Evolutionary conservation across 2,797 vertebrate species (phyloP).

Genomic region (Enteromius radiatus): DNA sequence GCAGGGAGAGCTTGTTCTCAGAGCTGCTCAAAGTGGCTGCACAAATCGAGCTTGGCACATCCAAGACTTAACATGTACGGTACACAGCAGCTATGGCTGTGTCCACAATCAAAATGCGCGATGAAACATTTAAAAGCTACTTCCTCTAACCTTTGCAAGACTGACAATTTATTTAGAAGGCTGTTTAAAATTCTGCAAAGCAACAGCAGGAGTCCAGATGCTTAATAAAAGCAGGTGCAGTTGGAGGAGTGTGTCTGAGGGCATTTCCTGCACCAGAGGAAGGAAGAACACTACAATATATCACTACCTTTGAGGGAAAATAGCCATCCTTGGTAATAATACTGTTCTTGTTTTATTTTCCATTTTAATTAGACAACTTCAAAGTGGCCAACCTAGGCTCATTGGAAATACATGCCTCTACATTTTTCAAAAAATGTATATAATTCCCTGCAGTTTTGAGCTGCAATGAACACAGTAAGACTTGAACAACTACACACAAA

Average conservation of each 20-base stretch:
- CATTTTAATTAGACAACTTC: slow-evolving; percentile 34
- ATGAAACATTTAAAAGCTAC: slow-evolving; percentile 61
- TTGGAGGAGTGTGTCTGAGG: slow-evolving; percentile 26
- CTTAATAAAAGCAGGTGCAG: slow-evolving; percentile 50
- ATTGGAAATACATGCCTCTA: neutral
- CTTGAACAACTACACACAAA: neutral
- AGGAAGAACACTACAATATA: slow-evolving; percentile 16
- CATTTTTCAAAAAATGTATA: neutral
- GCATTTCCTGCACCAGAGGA: slow-evolving; percentile 30
- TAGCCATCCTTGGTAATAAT: slow-evolving; percentile 12
- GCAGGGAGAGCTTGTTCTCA: slow-evolving; percentile 57
- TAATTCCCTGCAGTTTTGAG: neutral
- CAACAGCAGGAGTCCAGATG: slow-evolving; percentile 33
- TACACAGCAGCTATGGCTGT: slow-evolving; percentile 58
- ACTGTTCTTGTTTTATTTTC: slow-evolving; percentile 17
- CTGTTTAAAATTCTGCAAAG: slow-evolving; percentile 58
- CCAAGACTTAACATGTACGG: slow-evolving; percentile 61
- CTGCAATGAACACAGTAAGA: neutral
- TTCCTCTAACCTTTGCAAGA: slow-evolving; percentile 53
- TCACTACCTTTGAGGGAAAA: slow-evolving; percentile 16
- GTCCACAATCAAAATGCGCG: slow-evolving; percentile 53
- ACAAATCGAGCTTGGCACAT: slow-evolving; percentile 72
- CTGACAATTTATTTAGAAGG: slow-evolving; percentile 62
- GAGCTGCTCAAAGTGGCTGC: slow-evolving; percentile 60
- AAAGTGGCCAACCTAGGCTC: neutral